Evolutionary conservation across 2,113 vertebrate genomes (phyloP).

Genomic region (Rhynchopsitta pachyrhyncha): DNA sequence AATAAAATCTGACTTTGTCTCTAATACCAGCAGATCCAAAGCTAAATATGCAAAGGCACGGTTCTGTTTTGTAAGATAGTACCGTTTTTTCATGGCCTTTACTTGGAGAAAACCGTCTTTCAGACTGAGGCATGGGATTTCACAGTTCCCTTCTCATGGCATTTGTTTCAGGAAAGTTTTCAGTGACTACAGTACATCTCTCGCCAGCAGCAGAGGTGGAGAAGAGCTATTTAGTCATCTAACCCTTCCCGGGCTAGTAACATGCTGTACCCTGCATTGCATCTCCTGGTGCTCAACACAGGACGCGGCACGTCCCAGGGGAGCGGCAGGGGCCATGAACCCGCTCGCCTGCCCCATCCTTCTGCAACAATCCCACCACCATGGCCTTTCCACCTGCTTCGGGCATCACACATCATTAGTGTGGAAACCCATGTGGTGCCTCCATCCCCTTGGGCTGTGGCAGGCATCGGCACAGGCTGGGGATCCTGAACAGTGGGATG

Average conservation of each 20-base stretch:
- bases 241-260: not conserved
- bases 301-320: not conserved
- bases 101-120: not conserved
- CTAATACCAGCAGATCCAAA: slow-evolving; percentile 41
- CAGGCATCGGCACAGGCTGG: rapidly evolving
- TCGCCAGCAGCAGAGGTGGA: not conserved
- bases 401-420: rapidly evolving
- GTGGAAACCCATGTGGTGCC: not conserved
- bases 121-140: not conserved
- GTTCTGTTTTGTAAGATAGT: slow-evolving; percentile 4
- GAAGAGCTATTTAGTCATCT: not conserved
- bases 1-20: slow-evolving; percentile 46
- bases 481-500: not conserved
- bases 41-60: not conserved
- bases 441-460: not conserved
- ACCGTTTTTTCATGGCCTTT: not conserved
- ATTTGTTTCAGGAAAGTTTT: not conserved
- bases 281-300: not conserved
- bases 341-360: not conserved
- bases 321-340: not conserved
- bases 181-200: not conserved
- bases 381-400: rapidly evolving
- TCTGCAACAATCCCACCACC: not conserved
- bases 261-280: rapidly evolving
- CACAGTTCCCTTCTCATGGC: not conserved